Evolutionary conservation across 2,888 invertebrate genomes (phyloP).

Genomic region (Eristalis pertinax): DNA sequence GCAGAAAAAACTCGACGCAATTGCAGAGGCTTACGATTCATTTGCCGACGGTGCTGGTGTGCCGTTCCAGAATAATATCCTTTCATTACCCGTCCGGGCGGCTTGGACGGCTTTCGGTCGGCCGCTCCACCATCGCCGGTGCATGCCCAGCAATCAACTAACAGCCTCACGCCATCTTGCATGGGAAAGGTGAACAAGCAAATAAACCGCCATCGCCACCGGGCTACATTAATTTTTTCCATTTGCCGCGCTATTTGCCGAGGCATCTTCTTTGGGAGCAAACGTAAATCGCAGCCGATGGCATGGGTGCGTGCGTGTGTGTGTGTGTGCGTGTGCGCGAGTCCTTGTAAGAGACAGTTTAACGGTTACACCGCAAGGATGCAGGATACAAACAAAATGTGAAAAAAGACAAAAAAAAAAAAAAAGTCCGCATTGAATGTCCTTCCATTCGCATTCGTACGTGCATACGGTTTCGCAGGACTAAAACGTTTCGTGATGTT

Average conservation of each 20-base stretch:
- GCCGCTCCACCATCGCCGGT: background rate
- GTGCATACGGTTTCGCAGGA: conserved; percentile 60
- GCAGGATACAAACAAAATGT: conserved; percentile 55
- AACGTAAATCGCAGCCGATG: background rate
- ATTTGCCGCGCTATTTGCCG: conserved; percentile 54
- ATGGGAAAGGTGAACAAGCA: conserved; percentile 55
- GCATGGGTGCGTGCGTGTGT: background rate
- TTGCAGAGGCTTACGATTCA: background rate
- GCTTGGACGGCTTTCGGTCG: too few species aligned
- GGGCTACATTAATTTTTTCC: conserved; percentile 47
- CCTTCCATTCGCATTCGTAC: conserved; percentile 23
- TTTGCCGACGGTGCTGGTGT: background rate
- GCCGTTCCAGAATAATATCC: background rate
- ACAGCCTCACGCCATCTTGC: background rate
- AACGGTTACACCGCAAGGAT: conserved; percentile 59
- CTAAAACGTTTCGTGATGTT: conserved; percentile 72
- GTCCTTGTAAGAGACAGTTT: conserved; percentile 22
- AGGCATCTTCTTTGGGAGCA: conserved; percentile 16
- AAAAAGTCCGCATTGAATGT: conserved; percentile 14
- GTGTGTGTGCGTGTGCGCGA: background rate
- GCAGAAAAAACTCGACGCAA: background rate
- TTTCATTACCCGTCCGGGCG: background rate
- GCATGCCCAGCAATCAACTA: background rate
- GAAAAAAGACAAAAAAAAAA: conserved; percentile 41
- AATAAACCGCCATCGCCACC: conserved; percentile 33